Percentiles rank a stretch among this genome's conserved stretches.
Evolutionary conservation across 2,113 vertebrate species (phyloP).

Genomic region (Prunella himalayana): DNA sequence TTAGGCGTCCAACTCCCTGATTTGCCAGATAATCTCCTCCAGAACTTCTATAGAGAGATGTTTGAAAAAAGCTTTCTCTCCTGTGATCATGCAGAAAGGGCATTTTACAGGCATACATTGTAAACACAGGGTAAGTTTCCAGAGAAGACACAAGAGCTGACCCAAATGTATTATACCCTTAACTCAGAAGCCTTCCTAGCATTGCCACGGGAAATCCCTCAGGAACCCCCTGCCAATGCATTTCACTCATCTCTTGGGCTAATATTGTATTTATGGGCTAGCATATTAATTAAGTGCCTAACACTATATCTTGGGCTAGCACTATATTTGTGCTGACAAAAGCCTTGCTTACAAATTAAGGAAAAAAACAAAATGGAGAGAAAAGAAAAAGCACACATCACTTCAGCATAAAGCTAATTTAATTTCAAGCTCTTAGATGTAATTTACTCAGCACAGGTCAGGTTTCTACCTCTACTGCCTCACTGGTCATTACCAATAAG

Average conservation of each 20-base stretch:
- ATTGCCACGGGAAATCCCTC: background rate
- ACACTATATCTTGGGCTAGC: background rate
- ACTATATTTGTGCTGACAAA: background rate
- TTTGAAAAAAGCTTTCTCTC: background rate
- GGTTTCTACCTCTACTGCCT: background rate
- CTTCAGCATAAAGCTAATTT: background rate
- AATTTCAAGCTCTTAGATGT: background rate
- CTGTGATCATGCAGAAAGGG: background rate
- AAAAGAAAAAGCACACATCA: background rate
- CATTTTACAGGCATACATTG: background rate
- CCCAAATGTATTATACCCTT: background rate
- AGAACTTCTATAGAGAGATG: fast-evolving
- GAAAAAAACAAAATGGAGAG: fast-evolving
- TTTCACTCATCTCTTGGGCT: background rate
- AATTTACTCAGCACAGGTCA: background rate
- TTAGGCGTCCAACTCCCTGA: fast-evolving
- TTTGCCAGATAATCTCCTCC: background rate
- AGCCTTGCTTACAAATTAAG: background rate
- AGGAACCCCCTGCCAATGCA: background rate
- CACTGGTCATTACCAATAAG: background rate
- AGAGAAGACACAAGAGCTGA: background rate
- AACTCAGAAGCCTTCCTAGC: background rate
- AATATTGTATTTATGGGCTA: background rate
- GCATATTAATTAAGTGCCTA: no score
- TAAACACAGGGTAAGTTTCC: background rate